Base-by-base conservation (phyloP, 2,888 invertebrate genomes). In the Panopea generosa region DNA sequence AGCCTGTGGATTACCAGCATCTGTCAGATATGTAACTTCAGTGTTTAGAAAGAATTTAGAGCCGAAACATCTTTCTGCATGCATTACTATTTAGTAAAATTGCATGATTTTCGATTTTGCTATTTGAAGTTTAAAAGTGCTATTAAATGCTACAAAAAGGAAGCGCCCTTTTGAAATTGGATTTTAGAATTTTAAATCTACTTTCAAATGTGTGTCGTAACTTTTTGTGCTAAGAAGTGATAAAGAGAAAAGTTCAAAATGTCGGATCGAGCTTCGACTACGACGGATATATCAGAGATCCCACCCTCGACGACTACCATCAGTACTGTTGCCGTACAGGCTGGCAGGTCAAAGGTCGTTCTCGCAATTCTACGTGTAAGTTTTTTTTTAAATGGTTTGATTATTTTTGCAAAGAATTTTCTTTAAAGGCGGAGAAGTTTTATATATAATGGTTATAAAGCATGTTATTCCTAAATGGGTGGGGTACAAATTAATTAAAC, bases 251-350 rank as follows among this genome's bases (percentile, higher is more conserved):
- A 33, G 47, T 50, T 62, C 43, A 86, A 77, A 71, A 88, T 88
- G 88, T 85, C 88, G 75, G 87, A 86, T 78, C 80, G 80, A 77
- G 74, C 77, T 52, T 87, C 87, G 53, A 85, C 86, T 68, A 82
- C 82, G 66, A 87, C 86, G 82, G 91, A 91, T 68, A 73, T 90
- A 60, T 85, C 89, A 78, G 89, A 89, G 74, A 69, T 87, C 61
- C 86, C 87, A 40, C 87, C 89, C 43, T 89, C 91, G 27, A 91
- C 91, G 27, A 97, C 97, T 73, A 97, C 97, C 86, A 96, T 97
- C 89, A 97, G 97, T 93, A 97, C 97, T 70, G 97, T 97, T 85
- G 97, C 97, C 56, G 96, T 98, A 77, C 96, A 96, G 92, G 96
- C 97, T 91, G 97, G 97, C 82, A 95, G 95, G 87, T 96, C 97